Evolutionary conservation across 2,888 invertebrate genomes (phyloP), one percentile per base, ranked within the genome.

Genomic region (Lycaena phlaeas): DNA sequence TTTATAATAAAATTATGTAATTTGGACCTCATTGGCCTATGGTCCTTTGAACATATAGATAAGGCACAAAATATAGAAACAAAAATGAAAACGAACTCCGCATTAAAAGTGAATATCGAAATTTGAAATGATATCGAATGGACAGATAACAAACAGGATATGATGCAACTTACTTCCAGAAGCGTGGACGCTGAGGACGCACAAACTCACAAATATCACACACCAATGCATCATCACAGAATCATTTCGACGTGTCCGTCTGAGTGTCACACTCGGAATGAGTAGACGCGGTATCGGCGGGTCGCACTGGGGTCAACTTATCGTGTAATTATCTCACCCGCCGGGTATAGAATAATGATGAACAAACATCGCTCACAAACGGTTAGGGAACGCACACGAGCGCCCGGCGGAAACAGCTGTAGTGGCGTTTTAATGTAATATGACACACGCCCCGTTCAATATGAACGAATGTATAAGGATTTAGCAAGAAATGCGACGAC

Each of bases 161-260:
- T 44, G 28, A 27, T 43, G 58, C 42, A 41, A 74, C 81, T 65
- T 60, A 82, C 82, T 75, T 42, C 73, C 70, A 25, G 74, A 72
- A 59, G 71, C 77, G 26, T 63, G 58, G 27, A 63, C 61, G 51
- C 61, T 62, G 45, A 53, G 54, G 41, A 68, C 48, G 64, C 74
- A 78, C 69, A 81, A 53, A 59, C 69, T 71, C 76, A 77, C 57
- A 53, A 79, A 61, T 52, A 73, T 51, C 57, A 69, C 74, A 65
- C 74, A 66, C 70, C 64, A 66, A 61, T 69, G 59, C 79, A 82
- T 82, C 54, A 62, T 73, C 56, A 48, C 48, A 48, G 44, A 46
- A 61, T 61, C 58, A 54, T 57, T 62, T 55, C 53, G 55, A 52
- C 59, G 57, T 64, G 55, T 46, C 48, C 52, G 43, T 50, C 44